Percentiles rank a stretch among this genome's conserved stretches.
Evolutionary conservation across 2,113 vertebrate species (phyloP).

Genomic region (Todiramphus saurophagus): DNA sequence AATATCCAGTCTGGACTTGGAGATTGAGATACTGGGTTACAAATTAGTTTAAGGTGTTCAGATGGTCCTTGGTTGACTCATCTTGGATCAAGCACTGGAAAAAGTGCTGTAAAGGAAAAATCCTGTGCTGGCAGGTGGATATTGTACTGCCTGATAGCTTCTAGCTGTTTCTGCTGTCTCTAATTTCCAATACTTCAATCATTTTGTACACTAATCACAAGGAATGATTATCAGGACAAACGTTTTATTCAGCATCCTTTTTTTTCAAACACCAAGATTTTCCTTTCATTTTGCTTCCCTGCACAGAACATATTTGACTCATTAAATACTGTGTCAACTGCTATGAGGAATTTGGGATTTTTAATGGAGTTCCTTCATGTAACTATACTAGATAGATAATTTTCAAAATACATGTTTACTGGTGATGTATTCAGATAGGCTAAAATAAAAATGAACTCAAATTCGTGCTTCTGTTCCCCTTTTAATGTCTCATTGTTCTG

Average conservation of each 20-base stretch:
- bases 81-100: slow-evolving; percentile 7
- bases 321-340: not conserved
- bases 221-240: not conserved
- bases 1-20: not conserved
- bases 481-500: not conserved
- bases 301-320: not conserved
- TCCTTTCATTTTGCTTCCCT: not conserved
- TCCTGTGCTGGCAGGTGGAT: not conserved
- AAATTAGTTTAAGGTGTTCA: not conserved
- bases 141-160: not conserved
- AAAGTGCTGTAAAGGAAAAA: not conserved
- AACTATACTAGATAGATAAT: not conserved
- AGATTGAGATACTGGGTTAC: not conserved
- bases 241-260: not conserved
- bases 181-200: not conserved
- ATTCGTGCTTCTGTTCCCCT: not conserved
- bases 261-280: not conserved
- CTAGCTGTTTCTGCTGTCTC: not conserved
- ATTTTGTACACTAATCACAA: not conserved
- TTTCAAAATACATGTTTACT: not conserved
- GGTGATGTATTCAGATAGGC: not conserved
- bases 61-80: not conserved
- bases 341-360: not conserved
- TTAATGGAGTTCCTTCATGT: not conserved
- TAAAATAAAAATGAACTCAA: not conserved